Conservation (phyloP, 2,888 invertebrate species). For the Ormyrus thymus region DNA sequence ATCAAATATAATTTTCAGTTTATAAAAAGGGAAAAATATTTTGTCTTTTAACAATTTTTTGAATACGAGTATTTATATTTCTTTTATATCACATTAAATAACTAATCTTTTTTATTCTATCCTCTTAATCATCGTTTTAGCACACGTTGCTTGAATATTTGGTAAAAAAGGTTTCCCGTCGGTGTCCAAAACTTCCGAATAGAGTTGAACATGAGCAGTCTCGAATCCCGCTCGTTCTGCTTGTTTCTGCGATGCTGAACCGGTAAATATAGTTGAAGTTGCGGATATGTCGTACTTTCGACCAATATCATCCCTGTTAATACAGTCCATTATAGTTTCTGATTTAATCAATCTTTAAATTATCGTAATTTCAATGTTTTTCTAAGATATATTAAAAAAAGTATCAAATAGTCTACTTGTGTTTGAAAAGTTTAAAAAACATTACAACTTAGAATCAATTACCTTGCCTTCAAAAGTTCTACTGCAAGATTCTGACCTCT, state of each 20-base stretch:
- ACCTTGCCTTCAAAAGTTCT: conserved; percentile 66
- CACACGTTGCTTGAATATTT: conserved; percentile 55
- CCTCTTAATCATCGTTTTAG: conserved; percentile 59
- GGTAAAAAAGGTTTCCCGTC: conserved; percentile 61
- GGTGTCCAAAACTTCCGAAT: conserved; percentile 57
- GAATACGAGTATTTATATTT: no score
- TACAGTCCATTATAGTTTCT: no score
- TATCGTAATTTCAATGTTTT: no score
- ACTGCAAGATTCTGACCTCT: conserved; percentile 69
- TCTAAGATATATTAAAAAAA: background rate
- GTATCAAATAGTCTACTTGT: background rate
- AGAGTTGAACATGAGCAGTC: conserved; percentile 52
- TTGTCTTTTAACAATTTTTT: no score
- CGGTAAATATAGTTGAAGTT: conserved; percentile 64
- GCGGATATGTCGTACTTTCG: conserved; percentile 61
- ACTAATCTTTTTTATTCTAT: conserved; percentile 4
- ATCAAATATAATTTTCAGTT: background rate
- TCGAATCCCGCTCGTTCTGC: conserved; percentile 64
- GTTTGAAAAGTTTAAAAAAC: background rate
- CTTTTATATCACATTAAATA: no score
- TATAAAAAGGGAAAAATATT: no score
- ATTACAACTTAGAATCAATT: background rate
- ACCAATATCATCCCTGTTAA: conserved; percentile 58
- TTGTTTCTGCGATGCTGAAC: conserved; percentile 61
- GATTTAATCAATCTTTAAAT: no score